Evolutionary conservation across 2,797 vertebrate species (phyloP).

Genomic region (Brachyalestes nurse): DNA sequence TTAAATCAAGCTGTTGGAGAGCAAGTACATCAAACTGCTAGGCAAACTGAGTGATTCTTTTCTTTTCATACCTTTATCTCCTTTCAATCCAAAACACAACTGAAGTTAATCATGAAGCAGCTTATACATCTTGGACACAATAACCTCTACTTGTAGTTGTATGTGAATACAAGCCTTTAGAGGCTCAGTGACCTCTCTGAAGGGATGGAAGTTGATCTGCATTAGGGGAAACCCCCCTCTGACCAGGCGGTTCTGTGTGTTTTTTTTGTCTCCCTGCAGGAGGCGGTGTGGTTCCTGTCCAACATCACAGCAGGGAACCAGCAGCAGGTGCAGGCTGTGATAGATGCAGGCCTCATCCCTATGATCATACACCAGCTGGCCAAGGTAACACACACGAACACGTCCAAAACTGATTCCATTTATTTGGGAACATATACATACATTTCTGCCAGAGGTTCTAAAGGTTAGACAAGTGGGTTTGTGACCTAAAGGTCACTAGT

Average conservation of each 20-base stretch:
- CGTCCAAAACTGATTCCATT: not conserved
- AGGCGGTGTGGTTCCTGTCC: conserved; percentile 99
- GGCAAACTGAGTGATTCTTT: not conserved
- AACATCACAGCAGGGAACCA: conserved; percentile 99
- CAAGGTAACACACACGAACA: conserved; percentile 81
- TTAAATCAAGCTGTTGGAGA: not conserved
- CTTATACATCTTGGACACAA: not conserved
- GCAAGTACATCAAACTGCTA: not conserved
- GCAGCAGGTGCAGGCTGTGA: conserved; percentile 98
- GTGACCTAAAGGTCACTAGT: too few relatives aligned
- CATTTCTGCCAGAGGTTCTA: not conserved
- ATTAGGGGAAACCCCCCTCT: not conserved
- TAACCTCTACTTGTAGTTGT: not conserved
- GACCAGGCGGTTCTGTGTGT: conserved; percentile 22
- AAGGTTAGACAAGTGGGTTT: too few relatives aligned
- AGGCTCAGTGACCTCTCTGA: not conserved
- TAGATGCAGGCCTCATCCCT: conserved; percentile 96
- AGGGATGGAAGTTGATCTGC: conserved; percentile 11
- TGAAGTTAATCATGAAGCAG: not conserved
- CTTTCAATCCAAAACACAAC: not conserved
- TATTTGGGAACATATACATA: not conserved
- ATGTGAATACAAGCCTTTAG: not conserved
- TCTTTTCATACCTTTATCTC: not conserved
- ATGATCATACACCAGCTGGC: conserved; percentile 99
- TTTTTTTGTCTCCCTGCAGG: conserved; percentile 74